Evolutionary conservation across 2,888 invertebrate species (phyloP).

Genomic region (Pachymerium ferrugineum): DNA sequence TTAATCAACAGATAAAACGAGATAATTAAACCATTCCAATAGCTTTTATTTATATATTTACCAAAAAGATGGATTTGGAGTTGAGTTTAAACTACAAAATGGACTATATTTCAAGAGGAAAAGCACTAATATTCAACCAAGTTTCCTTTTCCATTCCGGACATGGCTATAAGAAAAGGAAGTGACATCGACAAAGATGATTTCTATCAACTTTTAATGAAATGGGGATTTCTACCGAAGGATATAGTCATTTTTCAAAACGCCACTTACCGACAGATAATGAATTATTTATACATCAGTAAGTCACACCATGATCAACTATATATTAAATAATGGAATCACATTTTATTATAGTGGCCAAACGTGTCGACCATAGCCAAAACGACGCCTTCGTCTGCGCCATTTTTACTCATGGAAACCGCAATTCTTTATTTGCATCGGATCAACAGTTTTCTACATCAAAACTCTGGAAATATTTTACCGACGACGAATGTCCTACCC

Average conservation of each 20-base stretch:
- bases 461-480: not conserved
- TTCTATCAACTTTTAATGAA: not conserved
- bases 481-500: not conserved
- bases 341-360: not conserved
- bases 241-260: not conserved
- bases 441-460: not conserved
- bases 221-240: not conserved
- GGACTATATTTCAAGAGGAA: too few species aligned
- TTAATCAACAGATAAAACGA: too few species aligned
- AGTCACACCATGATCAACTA: not conserved
- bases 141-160: not conserved
- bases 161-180: not conserved
- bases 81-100: too few species aligned
- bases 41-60: too few species aligned
- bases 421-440: not conserved
- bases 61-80: too few species aligned
- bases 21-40: too few species aligned
- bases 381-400: not conserved
- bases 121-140: not conserved
- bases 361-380: not conserved
- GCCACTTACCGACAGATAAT: not conserved
- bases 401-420: not conserved
- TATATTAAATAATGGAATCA: not conserved
- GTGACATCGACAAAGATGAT: not conserved
- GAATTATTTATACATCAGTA: not conserved